phyloP scores from a whole-genome alignment of 2,888 invertebrate species.

The Spisula solida region DNA sequence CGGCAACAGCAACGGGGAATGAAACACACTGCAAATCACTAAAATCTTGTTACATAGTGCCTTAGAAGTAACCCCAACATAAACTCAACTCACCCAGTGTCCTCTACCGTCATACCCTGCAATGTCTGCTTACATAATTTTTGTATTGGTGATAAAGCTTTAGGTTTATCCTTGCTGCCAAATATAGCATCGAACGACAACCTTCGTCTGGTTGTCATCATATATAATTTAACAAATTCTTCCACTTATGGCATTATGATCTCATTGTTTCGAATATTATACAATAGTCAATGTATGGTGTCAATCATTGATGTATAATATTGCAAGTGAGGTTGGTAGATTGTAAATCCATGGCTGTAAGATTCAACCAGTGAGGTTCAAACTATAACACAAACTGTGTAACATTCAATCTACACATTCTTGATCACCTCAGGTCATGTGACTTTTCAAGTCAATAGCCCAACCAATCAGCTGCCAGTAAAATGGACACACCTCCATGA shows the following conservation, averaged over 20 bases:
- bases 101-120: too few relatives aligned
- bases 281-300: too few relatives aligned
- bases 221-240: neutral
- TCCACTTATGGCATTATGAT: too few relatives aligned
- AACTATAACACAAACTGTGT: neutral
- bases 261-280: too few relatives aligned
- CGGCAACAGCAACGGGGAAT: too few relatives aligned
- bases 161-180: slow-evolving; percentile 2
- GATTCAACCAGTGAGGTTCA: neutral
- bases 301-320: too few relatives aligned
- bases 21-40: too few relatives aligned
- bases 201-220: neutral
- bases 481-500: neutral
- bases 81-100: neutral
- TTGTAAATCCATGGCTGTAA: neutral
- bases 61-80: too few relatives aligned
- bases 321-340: neutral
- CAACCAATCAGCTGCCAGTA: neutral
- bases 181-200: slow-evolving; percentile 7
- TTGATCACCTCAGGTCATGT: neutral
- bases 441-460: neutral
- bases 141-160: neutral
- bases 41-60: too few relatives aligned
- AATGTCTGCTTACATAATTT: neutral
- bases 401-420: neutral